These are phyloP conservation scores for Bos taurus DNA, from an alignment of 2,113 vertebrate genomes.

Conservation along the genomic window DNA sequence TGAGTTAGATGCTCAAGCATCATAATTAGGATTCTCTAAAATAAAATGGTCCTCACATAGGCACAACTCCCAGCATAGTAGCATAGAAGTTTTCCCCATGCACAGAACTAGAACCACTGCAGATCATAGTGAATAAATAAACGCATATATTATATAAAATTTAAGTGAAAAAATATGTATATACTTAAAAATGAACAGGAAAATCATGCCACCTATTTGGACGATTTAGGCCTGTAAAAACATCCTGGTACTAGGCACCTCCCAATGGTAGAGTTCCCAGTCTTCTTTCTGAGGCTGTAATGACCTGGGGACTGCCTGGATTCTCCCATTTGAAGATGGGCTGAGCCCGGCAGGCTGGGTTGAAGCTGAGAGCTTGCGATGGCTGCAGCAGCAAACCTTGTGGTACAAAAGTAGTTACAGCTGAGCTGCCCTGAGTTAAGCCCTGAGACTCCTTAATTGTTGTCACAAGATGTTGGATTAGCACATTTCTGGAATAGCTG, in stretches of 20 bases:
- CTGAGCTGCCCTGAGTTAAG: conserved; percentile 84
- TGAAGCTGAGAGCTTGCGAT: neutral
- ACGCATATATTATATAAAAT: neutral
- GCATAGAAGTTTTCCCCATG: neutral
- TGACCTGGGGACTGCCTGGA: neutral
- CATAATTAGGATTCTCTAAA: neutral
- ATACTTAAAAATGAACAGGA: neutral
- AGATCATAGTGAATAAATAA: neutral
- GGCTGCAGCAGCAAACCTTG: conserved; percentile 38
- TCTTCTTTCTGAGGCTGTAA: neutral
- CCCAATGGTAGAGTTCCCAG: neutral
- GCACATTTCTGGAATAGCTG: conserved; percentile 99
- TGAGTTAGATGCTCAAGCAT: neutral
- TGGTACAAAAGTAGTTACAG: conserved; percentile 83
- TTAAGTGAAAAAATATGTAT: neutral
- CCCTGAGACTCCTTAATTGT: conserved; percentile 91
- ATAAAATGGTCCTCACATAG: neutral
- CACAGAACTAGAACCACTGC: neutral
- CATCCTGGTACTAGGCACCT: neutral
- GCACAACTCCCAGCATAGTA: neutral
- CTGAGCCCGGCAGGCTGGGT: neutral
- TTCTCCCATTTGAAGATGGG: fast-evolving
- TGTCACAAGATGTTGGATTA: conserved; percentile 99
- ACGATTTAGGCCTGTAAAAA: neutral
- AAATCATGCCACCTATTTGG: neutral